These are phyloP conservation scores for Graphium colonna DNA, from an alignment of 2,888 invertebrate species.

Conservation along the genomic window DNA sequence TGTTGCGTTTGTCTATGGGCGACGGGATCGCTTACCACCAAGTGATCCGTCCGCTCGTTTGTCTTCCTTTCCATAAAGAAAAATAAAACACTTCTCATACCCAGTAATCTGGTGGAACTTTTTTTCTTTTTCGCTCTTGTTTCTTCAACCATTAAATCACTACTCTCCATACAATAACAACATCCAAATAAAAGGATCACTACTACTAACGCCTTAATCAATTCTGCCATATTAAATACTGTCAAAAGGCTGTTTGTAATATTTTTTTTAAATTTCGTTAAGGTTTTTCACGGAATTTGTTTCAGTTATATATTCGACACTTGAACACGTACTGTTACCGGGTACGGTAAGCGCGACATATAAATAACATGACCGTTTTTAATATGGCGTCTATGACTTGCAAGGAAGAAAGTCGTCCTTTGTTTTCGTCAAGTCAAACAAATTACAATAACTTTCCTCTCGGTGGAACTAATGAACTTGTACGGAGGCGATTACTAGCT, in stretches of 20 bases:
- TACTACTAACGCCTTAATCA: slow-evolving; percentile 48
- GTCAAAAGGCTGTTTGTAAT: slow-evolving; percentile 15
- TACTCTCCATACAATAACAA: slow-evolving; percentile 58
- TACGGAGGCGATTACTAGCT: slow-evolving; percentile 54
- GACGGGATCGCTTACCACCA: no score
- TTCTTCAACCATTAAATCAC: slow-evolving; percentile 48
- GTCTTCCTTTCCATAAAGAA: no score
- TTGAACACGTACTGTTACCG: background rate
- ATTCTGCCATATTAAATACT: background rate
- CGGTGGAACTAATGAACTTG: slow-evolving; percentile 63
- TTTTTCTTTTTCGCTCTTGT: slow-evolving; percentile 66
- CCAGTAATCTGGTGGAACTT: slow-evolving; percentile 49
- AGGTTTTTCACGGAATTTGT: background rate
- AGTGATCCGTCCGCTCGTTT: no score
- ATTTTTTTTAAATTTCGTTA: no score
- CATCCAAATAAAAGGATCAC: slow-evolving; percentile 48
- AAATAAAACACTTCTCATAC: slow-evolving; percentile 44
- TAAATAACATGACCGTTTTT: slow-evolving; percentile 32
- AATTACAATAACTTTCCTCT: slow-evolving; percentile 57
- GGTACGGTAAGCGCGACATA: background rate
- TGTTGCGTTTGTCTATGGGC: no score
- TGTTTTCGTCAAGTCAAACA: slow-evolving; percentile 63
- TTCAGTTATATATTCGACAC: background rate
- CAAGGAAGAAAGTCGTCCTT: slow-evolving; percentile 62
- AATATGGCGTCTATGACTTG: slow-evolving; percentile 45